Conservation (phyloP, 2,797 vertebrate genomes). For the Brachyrhaphis roseni region DNA sequence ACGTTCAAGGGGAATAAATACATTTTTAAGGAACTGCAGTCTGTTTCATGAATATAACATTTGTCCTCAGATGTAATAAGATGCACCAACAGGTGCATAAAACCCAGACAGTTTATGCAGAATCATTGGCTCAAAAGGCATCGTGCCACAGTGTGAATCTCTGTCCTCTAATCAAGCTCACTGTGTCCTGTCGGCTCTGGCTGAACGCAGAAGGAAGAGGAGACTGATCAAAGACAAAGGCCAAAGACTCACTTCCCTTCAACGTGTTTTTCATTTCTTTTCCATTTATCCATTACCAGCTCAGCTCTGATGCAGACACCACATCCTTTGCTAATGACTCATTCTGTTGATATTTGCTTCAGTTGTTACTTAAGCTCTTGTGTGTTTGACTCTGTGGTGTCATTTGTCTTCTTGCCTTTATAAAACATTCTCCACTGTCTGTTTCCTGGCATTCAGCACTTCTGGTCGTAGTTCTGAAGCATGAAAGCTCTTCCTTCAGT, state of each 20-base stretch:
- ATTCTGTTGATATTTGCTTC: slow-evolving; percentile 38
- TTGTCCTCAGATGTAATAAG: slow-evolving; percentile 2
- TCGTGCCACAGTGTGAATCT: slow-evolving; percentile 33
- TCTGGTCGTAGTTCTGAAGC: neutral
- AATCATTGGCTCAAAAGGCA: slow-evolving; percentile 10
- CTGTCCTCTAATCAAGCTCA: slow-evolving; percentile 49
- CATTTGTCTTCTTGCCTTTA: slow-evolving; percentile 21
- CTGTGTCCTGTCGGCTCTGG: slow-evolving; percentile 48
- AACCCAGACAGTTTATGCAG: slow-evolving; percentile 2
- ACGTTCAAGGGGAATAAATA: neutral
- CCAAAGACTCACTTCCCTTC: slow-evolving; percentile 33
- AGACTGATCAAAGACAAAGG: slow-evolving; percentile 55
- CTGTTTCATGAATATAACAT: neutral
- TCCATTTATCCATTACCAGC: slow-evolving; percentile 40
- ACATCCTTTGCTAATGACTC: slow-evolving; percentile 36
- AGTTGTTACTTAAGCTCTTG: slow-evolving; percentile 35
- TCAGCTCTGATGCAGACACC: slow-evolving; percentile 11
- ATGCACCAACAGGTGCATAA: slow-evolving; percentile 5
- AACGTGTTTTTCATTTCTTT: slow-evolving; percentile 3
- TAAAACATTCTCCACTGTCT: slow-evolving; percentile 1
- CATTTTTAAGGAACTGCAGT: slow-evolving; percentile 4
- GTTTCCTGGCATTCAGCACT: neutral
- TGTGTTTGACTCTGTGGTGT: slow-evolving; percentile 17
- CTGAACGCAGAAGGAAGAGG: slow-evolving; percentile 33
- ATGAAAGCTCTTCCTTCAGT: slow-evolving; percentile 9